Conservation (phyloP, 2,888 invertebrate genomes). For the Baccha elongata region DNA sequence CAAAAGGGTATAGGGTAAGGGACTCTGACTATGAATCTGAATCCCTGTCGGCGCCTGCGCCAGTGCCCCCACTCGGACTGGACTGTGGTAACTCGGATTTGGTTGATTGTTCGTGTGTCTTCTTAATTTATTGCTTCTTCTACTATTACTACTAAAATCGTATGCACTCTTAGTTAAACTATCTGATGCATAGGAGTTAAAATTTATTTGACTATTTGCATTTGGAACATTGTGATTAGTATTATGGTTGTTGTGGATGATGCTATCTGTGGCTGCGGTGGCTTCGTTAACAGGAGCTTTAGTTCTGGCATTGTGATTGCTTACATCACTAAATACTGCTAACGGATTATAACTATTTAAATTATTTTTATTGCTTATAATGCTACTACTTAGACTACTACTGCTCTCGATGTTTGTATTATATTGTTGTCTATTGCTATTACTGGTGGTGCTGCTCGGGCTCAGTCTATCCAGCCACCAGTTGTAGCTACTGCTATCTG, state of each 20-base stretch:
- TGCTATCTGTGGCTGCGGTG: conserved; percentile 52
- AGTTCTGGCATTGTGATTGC: conserved; percentile 73
- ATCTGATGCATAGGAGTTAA: conserved; percentile 65
- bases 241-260: conserved; percentile 69
- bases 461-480: conserved; percentile 63
- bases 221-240: conserved; percentile 77
- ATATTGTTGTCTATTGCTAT: conserved; percentile 57
- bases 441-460: conserved; percentile 55
- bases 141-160: conserved; percentile 73
- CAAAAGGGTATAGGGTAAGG: conserved; percentile 29
- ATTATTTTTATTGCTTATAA: conserved; percentile 67
- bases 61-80: conserved; percentile 72
- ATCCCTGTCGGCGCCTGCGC: conserved; percentile 11
- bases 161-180: conserved; percentile 74
- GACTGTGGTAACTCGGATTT: conserved; percentile 74
- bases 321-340: conserved; percentile 72
- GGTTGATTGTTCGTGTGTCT: conserved; percentile 75
- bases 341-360: conserved; percentile 67
- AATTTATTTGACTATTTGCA: conserved; percentile 80
- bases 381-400: conserved; percentile 75
- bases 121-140: conserved; percentile 77
- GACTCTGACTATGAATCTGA: conserved; percentile 1
- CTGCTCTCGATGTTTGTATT: conserved; percentile 73
- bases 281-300: conserved; percentile 65
- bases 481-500: conserved; percentile 67